A percentile compares a stretch with the other conserved stretches of the same genome.
Conservation (phyloP, 2,888 invertebrate species). For the Thysanoteuthis rhombus region DNA sequence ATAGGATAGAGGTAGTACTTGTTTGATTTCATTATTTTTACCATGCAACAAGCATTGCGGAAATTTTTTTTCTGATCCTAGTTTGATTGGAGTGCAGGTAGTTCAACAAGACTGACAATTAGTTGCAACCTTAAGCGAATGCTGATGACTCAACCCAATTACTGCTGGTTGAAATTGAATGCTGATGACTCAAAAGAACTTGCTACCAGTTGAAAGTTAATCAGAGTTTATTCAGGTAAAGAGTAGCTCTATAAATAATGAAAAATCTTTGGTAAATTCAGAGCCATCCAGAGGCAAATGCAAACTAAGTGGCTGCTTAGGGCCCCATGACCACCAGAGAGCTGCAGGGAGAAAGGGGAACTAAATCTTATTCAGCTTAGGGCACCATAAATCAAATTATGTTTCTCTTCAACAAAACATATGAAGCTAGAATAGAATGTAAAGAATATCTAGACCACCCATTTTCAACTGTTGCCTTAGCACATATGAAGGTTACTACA, state of each 20-base stretch:
- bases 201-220: neutral
- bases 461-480: too few relatives aligned
- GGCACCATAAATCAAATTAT: too few relatives aligned
- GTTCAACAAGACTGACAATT: neutral
- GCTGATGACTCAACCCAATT: neutral
- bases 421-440: too few relatives aligned
- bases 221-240: neutral
- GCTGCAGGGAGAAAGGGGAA: too few relatives aligned
- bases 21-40: neutral
- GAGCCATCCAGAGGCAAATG: too few relatives aligned
- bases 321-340: too few relatives aligned
- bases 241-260: neutral
- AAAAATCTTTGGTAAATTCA: too few relatives aligned
- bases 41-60: neutral
- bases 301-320: too few relatives aligned
- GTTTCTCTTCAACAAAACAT: too few relatives aligned
- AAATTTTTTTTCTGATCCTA: neutral
- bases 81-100: neutral
- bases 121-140: neutral
- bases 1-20: neutral
- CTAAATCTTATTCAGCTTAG: too few relatives aligned
- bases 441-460: too few relatives aligned
- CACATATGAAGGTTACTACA: too few relatives aligned
- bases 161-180: neutral
- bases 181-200: neutral